A percentile compares a stretch with the other conserved stretches of the same genome.
Evolutionary conservation across 2,797 vertebrate genomes (phyloP).

Genomic region (Halcyon smyrnensis): DNA sequence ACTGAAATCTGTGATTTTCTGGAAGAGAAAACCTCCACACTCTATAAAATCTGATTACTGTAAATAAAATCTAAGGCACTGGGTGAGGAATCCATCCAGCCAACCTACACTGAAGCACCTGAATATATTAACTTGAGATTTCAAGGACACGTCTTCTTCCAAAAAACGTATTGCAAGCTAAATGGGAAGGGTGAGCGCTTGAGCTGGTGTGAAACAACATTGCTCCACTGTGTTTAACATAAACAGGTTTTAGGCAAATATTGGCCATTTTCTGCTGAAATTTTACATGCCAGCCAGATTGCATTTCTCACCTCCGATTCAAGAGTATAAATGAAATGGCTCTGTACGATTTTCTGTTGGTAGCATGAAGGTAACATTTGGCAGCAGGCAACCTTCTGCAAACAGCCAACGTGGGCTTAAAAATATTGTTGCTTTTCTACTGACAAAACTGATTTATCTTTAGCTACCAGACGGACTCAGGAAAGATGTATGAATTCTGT

Average conservation of each 20-base stretch:
- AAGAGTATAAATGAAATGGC: not conserved
- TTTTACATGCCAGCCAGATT: not conserved
- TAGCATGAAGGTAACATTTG: not conserved
- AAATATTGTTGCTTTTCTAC: slow-evolving; percentile 37
- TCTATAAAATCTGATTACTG: not conserved
- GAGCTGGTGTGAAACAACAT: not conserved
- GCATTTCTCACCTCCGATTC: not conserved
- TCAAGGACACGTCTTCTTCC: not conserved
- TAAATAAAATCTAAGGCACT: not conserved
- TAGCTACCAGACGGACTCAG: not conserved
- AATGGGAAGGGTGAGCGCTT: not conserved
- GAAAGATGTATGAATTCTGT: slow-evolving; percentile 21
- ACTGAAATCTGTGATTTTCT: not conserved
- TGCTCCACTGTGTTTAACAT: not conserved
- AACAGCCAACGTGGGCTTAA: not conserved
- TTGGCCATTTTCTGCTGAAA: not conserved
- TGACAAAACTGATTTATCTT: slow-evolving; percentile 21
- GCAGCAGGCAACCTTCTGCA: not conserved
- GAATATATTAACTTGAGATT: not conserved
- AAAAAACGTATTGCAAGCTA: not conserved
- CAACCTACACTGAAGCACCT: not conserved
- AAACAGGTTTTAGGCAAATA: not conserved
- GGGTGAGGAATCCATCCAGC: not conserved
- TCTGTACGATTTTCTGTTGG: not conserved
- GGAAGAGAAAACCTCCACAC: not conserved